These are phyloP conservation scores for Nycticryphes semicollaris DNA, from an alignment of 2,113 vertebrate genomes.

Conservation along the genomic window DNA sequence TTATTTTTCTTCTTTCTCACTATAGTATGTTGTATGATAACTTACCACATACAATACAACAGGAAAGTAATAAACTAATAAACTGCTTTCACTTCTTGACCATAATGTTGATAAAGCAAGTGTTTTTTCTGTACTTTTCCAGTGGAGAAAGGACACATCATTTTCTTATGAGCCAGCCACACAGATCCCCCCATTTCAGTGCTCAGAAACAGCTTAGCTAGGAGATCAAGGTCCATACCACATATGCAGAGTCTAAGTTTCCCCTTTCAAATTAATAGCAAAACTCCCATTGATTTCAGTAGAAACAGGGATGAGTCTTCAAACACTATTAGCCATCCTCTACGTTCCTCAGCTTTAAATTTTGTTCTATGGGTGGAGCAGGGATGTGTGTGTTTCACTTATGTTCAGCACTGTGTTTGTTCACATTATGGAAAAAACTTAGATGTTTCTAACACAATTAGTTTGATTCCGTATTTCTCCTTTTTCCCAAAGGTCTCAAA, in stretches of 20 bases:
- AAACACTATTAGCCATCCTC: neutral
- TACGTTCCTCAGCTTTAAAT: neutral
- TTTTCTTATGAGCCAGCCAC: neutral
- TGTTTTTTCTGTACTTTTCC: neutral
- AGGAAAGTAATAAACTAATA: neutral
- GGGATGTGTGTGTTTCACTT: neutral
- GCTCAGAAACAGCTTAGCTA: neutral
- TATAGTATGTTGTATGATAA: neutral
- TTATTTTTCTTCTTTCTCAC: neutral
- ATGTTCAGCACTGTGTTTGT: neutral
- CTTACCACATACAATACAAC: neutral
- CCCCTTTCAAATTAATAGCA: neutral
- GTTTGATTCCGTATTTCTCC: neutral
- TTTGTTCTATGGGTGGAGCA: neutral
- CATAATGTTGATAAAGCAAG: neutral
- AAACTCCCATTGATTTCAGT: neutral
- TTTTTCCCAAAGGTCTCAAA: constrained; percentile 70
- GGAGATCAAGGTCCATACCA: neutral
- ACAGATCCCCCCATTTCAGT: neutral
- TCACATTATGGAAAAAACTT: neutral
- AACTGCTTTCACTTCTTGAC: neutral
- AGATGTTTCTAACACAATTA: neutral
- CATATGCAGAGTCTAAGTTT: neutral
- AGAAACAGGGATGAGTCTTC: neutral
- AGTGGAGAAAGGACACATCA: neutral